Evolutionary conservation across 37 sponge, comb jelly and placozoan genomes (phyloP), one percentile per base, ranked within the genome.

Genomic region (Mnemiopsis leidyi): DNA sequence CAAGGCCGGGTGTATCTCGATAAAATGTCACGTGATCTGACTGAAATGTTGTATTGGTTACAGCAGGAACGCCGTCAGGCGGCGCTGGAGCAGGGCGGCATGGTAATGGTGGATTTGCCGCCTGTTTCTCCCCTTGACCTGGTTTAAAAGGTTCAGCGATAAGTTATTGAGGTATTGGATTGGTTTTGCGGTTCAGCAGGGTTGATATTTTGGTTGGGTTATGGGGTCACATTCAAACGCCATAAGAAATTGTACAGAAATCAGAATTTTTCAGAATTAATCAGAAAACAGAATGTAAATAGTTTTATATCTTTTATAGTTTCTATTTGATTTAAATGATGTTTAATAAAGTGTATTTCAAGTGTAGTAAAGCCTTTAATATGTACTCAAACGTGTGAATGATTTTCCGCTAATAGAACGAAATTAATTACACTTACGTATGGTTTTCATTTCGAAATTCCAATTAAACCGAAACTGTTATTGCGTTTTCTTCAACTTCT

Each of bases 1-100:
- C 93, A 97, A 97, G 98, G 96, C 21, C 95, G 97, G 75, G 76
- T 83, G 0, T 97, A 97, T 83, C 38, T 61, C 36, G 96, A 97
- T 34, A 97, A 97, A 90, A 96, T 97, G 96, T 0, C 77, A 1
- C 69, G 38, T n/a, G 98, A 97, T 37, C 69, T 94, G 1, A 95
- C 95, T 21, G 98, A 97, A 93, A 95, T 97, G 97, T 92, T 97
- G 39, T 97, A 97, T 93, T 96, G 94, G 94, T 39, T 97, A 32
- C 97, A 97, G 69, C 97, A 97, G 82, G 95, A 95, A 79, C 88
- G 97, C 23, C 69, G 97, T 37, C 94, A 85, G 61, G 16, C 35
- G 0, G 90, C 90, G 1, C 48, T 85, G 24, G 90, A 85, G 29
- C 9, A 26, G 0, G 90, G 90, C 13, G 90, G 90, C 24, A 85